These are phyloP conservation scores for Vireo altiloquus DNA, from an alignment of 2,113 vertebrate genomes.

Conservation along the genomic window DNA sequence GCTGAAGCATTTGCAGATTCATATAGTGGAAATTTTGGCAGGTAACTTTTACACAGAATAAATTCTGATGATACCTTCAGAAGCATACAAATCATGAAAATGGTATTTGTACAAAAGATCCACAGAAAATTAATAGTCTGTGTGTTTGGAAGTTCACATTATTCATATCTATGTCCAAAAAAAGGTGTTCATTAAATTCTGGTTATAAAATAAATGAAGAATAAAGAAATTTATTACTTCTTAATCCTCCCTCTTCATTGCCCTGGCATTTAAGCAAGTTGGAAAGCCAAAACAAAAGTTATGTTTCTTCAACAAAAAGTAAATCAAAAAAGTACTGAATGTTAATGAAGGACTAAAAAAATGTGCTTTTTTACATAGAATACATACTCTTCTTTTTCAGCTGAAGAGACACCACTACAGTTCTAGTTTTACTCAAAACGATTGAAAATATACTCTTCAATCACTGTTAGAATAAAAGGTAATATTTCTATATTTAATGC, in stretches of 20 bases:
- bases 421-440: neutral
- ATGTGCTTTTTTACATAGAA: neutral
- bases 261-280: neutral
- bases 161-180: neutral
- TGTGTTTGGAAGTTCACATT: neutral
- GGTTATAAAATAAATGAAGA: neutral
- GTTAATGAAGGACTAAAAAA: neutral
- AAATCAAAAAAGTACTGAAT: neutral
- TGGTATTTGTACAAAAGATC: neutral
- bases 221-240: neutral
- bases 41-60: neutral
- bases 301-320: neutral
- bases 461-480: neutral
- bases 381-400: neutral
- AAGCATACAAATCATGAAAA: neutral
- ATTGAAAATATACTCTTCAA: neutral
- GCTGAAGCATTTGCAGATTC: neutral
- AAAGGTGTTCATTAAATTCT: neutral
- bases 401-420: neutral
- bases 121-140: neutral
- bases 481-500: neutral
- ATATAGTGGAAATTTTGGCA: neutral
- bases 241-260: neutral
- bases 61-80: neutral
- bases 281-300: neutral